Evolutionary conservation across 2,888 invertebrate genomes (phyloP).

Genomic region (Metellina segmentata): DNA sequence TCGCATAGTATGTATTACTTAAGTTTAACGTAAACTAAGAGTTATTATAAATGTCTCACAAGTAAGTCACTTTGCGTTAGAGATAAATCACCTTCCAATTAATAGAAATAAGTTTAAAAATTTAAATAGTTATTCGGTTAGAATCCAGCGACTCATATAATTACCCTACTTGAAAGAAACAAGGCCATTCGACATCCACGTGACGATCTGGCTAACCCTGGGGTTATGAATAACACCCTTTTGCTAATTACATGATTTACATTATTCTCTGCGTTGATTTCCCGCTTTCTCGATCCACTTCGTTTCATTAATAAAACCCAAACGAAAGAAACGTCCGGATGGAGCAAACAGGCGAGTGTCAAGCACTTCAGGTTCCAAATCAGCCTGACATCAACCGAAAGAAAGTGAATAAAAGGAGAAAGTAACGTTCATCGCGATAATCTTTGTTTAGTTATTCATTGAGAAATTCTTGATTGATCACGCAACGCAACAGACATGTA

Average conservation of each 20-base stretch:
- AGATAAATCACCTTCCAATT: slow-evolving; percentile 1
- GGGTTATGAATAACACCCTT: slow-evolving; percentile 62
- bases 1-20: no score
- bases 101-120: not conserved
- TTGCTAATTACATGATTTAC: slow-evolving; percentile 52
- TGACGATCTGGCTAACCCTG: slow-evolving; percentile 26
- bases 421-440: not conserved
- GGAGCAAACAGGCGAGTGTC: slow-evolving; percentile 26
- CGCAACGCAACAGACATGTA: slow-evolving; percentile 3
- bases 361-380: slow-evolving; percentile 38
- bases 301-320: slow-evolving; percentile 54
- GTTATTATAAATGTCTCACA: no score
- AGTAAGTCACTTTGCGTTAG: no score
- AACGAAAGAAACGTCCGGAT: slow-evolving; percentile 2
- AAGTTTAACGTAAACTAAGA: no score
- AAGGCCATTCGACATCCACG: slow-evolving; percentile 52
- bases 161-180: slow-evolving; percentile 66
- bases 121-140: not conserved
- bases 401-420: not conserved
- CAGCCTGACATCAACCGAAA: slow-evolving; percentile 4
- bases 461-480: slow-evolving; percentile 40
- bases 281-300: slow-evolving; percentile 7
- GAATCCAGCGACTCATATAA: slow-evolving; percentile 53
- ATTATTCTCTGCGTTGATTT: slow-evolving; percentile 21
- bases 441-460: slow-evolving; percentile 45